phyloP scores from a whole-genome alignment of 2,797 vertebrate species.

The Lepidocolaptes lacrymiger region DNA sequence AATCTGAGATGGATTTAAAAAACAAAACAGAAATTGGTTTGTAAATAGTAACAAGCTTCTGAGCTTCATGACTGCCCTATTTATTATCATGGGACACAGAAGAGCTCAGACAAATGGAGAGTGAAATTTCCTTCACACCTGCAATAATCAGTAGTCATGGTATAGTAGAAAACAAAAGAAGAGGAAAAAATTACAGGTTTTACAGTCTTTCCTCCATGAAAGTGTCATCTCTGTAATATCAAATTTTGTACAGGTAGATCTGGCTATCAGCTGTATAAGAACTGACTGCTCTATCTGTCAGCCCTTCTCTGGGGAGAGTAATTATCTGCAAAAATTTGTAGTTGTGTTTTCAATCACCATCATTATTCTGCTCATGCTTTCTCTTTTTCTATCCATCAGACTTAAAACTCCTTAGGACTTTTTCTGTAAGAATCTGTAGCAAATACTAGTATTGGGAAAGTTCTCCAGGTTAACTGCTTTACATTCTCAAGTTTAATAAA shows the following conservation, averaged over 20 bases:
- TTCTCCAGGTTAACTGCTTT: not conserved
- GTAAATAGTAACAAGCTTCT: not conserved
- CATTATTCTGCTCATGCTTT: not conserved
- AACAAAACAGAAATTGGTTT: not conserved
- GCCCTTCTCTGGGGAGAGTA: not conserved
- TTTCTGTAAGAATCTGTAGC: not conserved
- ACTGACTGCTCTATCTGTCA: not conserved
- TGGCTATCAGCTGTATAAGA: not conserved
- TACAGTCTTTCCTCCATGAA: not conserved
- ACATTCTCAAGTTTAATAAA: not conserved
- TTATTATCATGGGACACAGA: not conserved
- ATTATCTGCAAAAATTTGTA: not conserved
- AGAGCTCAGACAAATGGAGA: not conserved
- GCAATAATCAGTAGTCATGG: not conserved
- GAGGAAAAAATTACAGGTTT: constrained; percentile 3
- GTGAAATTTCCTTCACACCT: not conserved
- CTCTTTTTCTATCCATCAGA: not conserved
- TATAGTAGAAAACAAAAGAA: not conserved
- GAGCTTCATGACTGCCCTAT: not conserved
- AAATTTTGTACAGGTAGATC: not conserved
- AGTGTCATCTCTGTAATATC: not conserved
- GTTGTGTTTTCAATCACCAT: not conserved
- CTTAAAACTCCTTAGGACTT: not conserved
- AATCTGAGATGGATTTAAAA: not conserved
- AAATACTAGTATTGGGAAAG: not conserved